Evolutionary conservation across 2,888 invertebrate species (phyloP).

Genomic region (Coecobrya sp.): DNA sequence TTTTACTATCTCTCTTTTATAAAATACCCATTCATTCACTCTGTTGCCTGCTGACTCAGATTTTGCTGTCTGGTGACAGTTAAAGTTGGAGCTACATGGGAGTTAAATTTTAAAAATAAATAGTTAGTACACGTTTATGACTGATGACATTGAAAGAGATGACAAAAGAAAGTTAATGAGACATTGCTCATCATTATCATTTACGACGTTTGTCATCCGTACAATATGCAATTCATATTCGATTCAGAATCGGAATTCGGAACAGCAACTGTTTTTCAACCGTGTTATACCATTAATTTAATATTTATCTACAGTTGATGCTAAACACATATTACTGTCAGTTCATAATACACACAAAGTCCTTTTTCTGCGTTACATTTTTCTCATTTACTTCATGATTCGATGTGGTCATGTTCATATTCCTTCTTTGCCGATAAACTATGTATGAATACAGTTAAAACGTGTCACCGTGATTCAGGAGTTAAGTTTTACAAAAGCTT

Average conservation of each 20-base stretch:
- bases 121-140: not conserved
- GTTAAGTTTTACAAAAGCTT: not conserved
- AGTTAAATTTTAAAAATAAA: not conserved
- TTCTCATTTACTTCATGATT: not conserved
- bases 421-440: not conserved
- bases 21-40: not conserved
- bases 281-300: not conserved
- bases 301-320: not conserved
- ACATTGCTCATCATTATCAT: not conserved
- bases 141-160: not conserved
- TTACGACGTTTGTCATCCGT: constrained; percentile 23
- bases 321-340: too few species aligned
- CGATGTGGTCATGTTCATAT: not conserved
- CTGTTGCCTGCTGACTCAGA: not conserved
- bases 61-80: not conserved
- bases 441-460: not conserved
- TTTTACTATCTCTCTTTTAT: not conserved
- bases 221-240: not conserved
- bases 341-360: too few species aligned
- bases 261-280: not conserved
- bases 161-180: constrained; percentile 23
- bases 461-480: not conserved
- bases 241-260: not conserved
- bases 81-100: not conserved
- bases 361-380: too few species aligned